Evolutionary conservation across 2,113 vertebrate genomes (phyloP), one percentile per base, ranked within the genome.

Genomic region (Polypterus bichir): DNA sequence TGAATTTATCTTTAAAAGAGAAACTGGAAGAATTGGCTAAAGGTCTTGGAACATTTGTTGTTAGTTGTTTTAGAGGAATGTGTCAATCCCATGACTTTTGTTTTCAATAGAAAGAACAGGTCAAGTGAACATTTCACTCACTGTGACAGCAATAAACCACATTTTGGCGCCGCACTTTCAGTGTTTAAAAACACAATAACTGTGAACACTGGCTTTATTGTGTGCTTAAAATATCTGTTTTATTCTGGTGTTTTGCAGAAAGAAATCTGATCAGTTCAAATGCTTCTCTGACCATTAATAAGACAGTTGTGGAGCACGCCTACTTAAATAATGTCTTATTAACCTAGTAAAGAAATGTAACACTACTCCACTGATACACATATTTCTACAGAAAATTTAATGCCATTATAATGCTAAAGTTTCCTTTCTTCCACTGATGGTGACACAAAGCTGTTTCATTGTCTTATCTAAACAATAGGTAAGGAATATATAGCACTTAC

Each of bases 251-350:
- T 73, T 62, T 59, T 62, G 9, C 61, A 51, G 62, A 27, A 27
- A 71, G 77, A 82, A 81, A 79, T 47, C 44, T 47, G 61, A 81
- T 72, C 64, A 65, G 57, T 47, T 68, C 46, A 77, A 77, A 76
- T 59, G 58, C 59, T 70, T 73, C 59, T 69, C 59, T 60, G 61
- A 72, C 63, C 61, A 63, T 27, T 48, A 56, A 54, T 69, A 59
- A 45, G 60, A 62, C 66, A 56, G 47, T 59, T 71, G 59, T 59
- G 9, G 27, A 62, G 57, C 68, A 71, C 5, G 5, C 69, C 70
- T 51, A 65, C 46, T 64, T 76, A 75, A 76, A 79, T 73, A 75
- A 9, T 49, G 63, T 66, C 71, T 79, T 75, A 54, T 9, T 69
- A 71, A 68, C 56, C 44, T 61, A 59, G 9, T 62, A 61, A 67